A percentile compares a stretch with the other conserved stretches of the same genome.
Evolutionary conservation across 2,797 vertebrate genomes (phyloP).

Genomic region (Molossus molossus): DNA sequence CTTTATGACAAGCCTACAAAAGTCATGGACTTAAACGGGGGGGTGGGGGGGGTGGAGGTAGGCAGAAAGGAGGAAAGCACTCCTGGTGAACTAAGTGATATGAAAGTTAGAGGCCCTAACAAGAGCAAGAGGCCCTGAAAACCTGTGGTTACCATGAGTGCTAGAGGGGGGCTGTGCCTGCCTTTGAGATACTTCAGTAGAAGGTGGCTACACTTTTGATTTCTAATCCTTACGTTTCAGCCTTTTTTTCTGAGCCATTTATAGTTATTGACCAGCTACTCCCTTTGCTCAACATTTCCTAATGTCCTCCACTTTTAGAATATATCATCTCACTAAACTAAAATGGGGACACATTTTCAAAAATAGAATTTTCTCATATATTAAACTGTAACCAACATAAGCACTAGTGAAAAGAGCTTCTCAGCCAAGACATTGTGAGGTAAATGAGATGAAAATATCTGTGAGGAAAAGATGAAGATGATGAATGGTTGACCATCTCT

Average conservation of each 20-base stretch:
- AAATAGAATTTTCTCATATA: background rate
- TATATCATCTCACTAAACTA: background rate
- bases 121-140: constrained; percentile 16
- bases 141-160: no score
- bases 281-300: background rate
- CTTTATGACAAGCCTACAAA: background rate
- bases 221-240: background rate
- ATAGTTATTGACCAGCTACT: background rate
- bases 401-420: background rate
- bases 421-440: background rate
- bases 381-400: background rate
- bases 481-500: accelerated
- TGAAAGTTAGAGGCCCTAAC: background rate
- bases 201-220: background rate
- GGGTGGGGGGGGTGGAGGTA: accelerated
- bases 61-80: background rate
- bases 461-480: background rate
- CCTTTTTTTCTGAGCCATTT: constrained; percentile 5
- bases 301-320: background rate
- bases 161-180: background rate
- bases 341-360: background rate
- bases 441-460: background rate
- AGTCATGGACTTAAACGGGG: background rate
- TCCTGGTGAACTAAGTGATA: background rate
- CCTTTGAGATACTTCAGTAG: background rate